These are phyloP conservation scores for Physeter macrocephalus DNA, from an alignment of 2,113 vertebrate species.

Conservation along the genomic window DNA sequence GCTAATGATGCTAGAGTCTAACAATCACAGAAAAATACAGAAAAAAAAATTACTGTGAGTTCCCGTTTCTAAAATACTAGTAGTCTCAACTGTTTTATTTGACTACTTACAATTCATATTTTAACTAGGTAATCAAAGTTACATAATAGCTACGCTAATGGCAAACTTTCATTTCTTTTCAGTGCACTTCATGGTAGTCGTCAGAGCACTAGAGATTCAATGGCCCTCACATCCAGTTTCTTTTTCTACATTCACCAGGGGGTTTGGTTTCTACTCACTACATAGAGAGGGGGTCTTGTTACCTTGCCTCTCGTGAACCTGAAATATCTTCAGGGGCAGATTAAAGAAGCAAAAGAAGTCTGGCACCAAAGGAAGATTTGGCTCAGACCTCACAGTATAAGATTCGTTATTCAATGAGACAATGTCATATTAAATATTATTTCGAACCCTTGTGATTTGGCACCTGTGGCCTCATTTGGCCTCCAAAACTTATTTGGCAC, in stretches of 20 bases:
- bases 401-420: constrained; percentile 38
- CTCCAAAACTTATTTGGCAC: constrained; percentile 41
- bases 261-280: neutral
- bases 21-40: neutral
- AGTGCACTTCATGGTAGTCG: neutral
- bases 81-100: neutral
- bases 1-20: neutral
- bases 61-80: neutral
- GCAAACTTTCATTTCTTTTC: neutral
- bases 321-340: neutral
- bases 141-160: neutral
- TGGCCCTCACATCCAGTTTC: neutral
- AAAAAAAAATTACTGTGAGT: neutral
- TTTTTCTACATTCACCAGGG: neutral
- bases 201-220: neutral
- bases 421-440: constrained; percentile 53
- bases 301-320: neutral
- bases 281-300: neutral
- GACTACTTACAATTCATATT: neutral
- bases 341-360: constrained; percentile 14
- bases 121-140: neutral
- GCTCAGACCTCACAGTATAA: constrained; percentile 27
- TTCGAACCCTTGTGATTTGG: constrained; percentile 20
- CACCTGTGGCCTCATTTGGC: constrained; percentile 22
- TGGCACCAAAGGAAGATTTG: constrained; percentile 23